Conservation (phyloP, 2,888 invertebrate genomes). For the Eupithecia inturbata region DNA sequence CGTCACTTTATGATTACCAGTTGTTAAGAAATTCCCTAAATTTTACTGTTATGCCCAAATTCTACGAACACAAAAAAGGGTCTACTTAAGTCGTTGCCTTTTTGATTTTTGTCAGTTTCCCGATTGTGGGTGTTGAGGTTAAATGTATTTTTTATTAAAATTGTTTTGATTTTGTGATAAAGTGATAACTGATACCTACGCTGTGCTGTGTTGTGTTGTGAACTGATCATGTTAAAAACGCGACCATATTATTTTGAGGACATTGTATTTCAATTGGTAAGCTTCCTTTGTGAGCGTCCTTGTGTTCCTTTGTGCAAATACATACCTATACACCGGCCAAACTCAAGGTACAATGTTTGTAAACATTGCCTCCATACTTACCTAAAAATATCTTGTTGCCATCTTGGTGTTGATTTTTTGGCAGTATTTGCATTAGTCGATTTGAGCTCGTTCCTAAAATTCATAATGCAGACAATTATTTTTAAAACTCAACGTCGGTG, state of each 20-base stretch:
- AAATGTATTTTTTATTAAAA: constrained; percentile 13
- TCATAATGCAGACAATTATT: no score
- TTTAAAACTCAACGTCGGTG: no score
- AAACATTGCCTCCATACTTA: background rate
- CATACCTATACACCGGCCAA: background rate
- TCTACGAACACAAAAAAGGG: constrained; percentile 22
- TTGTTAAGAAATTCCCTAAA: constrained; percentile 18
- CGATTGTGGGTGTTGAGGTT: constrained; percentile 5
- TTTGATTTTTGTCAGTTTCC: constrained; percentile 20
- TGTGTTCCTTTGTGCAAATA: background rate
- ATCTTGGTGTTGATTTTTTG: no score
- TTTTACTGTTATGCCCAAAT: constrained; percentile 17
- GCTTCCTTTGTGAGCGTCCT: no score
- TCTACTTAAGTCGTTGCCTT: constrained; percentile 14
- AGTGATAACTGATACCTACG: background rate
- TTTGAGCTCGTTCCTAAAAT: no score
- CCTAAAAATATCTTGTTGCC: no score
- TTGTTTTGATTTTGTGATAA: background rate
- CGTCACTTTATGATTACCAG: constrained; percentile 1
- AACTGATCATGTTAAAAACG: constrained; percentile 36
- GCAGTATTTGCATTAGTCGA: no score
- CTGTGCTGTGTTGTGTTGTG: constrained; percentile 6
- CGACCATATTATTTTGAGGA: constrained; percentile 49
- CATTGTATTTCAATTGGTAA: constrained; percentile 52
- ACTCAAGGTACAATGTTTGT: background rate